phyloP scores from a whole-genome alignment of 2,888 invertebrate species.

The Fissipunctia ypsillon region DNA sequence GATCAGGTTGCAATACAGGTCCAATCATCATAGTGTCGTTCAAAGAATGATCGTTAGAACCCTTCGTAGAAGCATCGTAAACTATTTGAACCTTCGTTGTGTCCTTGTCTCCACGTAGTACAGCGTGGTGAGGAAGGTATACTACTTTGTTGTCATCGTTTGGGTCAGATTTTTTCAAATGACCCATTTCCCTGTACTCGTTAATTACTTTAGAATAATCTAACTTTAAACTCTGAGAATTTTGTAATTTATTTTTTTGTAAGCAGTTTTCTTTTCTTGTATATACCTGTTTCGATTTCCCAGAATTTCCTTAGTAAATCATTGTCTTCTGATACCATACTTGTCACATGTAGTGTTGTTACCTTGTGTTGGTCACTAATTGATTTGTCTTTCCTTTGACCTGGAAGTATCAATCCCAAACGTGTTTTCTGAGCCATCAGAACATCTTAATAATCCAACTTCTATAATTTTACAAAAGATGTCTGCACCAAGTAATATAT shows the following conservation, averaged over 20 bases:
- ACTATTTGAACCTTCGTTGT: background rate
- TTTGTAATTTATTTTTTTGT: background rate
- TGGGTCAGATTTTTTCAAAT: slow-evolving; percentile 1
- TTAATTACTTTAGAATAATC: background rate
- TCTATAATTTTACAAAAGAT: slow-evolving; percentile 47
- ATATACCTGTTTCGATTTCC: background rate
- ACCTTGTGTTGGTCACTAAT: background rate
- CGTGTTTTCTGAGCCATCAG: background rate
- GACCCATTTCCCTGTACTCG: background rate
- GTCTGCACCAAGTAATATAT: slow-evolving; percentile 59
- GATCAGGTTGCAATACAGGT: background rate
- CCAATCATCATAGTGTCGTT: background rate
- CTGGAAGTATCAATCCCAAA: background rate
- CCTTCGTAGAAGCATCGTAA: background rate
- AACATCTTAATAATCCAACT: slow-evolving; percentile 55
- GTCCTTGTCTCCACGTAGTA: background rate
- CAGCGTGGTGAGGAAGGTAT: background rate
- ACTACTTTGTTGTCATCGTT: background rate
- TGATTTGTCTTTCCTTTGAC: background rate
- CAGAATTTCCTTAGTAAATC: slow-evolving; percentile 2
- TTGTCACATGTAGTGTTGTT: background rate
- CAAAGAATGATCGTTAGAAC: background rate
- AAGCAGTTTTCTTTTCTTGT: background rate
- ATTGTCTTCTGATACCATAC: too few species aligned
- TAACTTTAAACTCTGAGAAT: background rate